Base-by-base conservation (phyloP, 2,797 vertebrate genomes). In the Astyanax mexicanus region DNA sequence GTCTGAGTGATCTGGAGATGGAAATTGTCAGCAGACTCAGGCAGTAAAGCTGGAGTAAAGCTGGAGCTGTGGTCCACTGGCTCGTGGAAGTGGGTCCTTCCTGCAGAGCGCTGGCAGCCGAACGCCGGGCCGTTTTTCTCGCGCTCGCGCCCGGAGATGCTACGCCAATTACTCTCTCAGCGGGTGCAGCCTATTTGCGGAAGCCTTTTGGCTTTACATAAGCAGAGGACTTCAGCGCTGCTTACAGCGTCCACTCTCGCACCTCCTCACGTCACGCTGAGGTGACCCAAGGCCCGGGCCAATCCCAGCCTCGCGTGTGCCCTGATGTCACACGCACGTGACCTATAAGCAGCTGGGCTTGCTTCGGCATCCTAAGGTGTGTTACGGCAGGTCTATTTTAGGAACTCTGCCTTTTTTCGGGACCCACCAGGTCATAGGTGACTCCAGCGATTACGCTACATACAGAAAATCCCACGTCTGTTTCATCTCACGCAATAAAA, bases 121-220 rank as follows among this genome's bases (percentile, higher is more conserved):
- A 88, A 84, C 75, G 69, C 83, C 87, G 78, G 85, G 86, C 78
- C 74, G 47, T 47, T 52, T 86, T 85, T 84, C 80, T 89, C 89
- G 69, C 80, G 82, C 78, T 83, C 19, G 45, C 89, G 88, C 90
- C 90, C 88, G 83, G 77, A 93, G 92, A 91, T 83, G 90, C 90
- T 86, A 79, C 84, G 86, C 86, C 90, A 93, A 93, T 93, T 93
- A 93, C 91, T 86, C 85, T 90, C 92, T 89, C 91, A 84, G 90
- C 88, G 87, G 91, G 91, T 85, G 87, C 82, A 86, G 83, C 82
- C 91, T 92, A 93, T 93, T 93, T 92, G 85, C 12, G 74, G 87
- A 87, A 84, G 72, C 82, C 85, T 83, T 78, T 88, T 74, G 75
- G 72, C 84, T 84, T 84, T 88, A 88, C 69, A 58, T 38, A 69